Base-by-base conservation (phyloP, 2,888 invertebrate species). In the Octonoba sinensis region DNA sequence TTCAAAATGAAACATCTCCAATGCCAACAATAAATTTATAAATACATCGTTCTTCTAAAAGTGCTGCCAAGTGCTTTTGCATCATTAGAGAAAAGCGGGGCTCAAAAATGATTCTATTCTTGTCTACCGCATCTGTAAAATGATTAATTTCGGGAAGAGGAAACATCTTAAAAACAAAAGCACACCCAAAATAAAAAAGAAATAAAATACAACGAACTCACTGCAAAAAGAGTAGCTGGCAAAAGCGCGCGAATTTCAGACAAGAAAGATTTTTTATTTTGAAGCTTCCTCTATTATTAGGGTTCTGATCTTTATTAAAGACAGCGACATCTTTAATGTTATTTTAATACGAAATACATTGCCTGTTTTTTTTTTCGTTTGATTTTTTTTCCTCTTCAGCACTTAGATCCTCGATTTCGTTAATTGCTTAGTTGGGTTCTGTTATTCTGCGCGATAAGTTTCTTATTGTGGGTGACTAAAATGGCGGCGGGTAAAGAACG, bases 41-140 rank as follows among this genome's bases (percentile, higher is more conserved):
- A 36, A 36, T 36, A 36, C 36, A 36, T 36, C 36, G 36, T 36
- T 36, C 36, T 36, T 36, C 36, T 8, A 36, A 36, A 36, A 36
- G 36, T 36, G 22, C 56, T 65, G 73, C 73, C 73, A 73, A 49
- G 46, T 66, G 51, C 51, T 70, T 56, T 77, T 77, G 76, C 76
- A 77, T 70, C 76, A 77, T 77, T 77, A 77, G 76, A 77, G 67
- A 46, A 54, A 60, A 64, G 22, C 46, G 46, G 54, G 11, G 46
- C 27, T 54, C 69, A 56, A 77, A 75, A 77, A 77, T 77, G 60
- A 24, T 77, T 69, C 76, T 77, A 77, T 77, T 77, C 69, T 77
- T 77, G 76, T 77, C 76, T 46, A 54, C 62, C n/a, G 76, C 76
- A 77, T 77, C 76, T 77, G 76, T 64, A 77, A 77, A 77, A 77